These are phyloP conservation scores for Epicauta chinensis DNA, from an alignment of 1,140 invertebrate species.

Conservation along the genomic window DNA sequence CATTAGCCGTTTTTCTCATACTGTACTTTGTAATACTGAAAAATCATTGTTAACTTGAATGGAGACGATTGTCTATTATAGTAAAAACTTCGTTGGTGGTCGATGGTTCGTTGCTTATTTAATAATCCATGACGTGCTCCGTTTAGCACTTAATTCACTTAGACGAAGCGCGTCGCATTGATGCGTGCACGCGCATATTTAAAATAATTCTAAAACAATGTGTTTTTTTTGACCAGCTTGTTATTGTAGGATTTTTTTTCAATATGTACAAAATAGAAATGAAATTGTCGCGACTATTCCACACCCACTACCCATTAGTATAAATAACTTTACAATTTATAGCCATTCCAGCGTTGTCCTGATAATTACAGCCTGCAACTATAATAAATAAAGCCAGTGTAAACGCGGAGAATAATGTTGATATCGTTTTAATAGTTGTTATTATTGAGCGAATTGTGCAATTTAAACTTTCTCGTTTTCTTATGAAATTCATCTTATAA, in stretches of 20 bases:
- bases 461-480: conserved; percentile 1
- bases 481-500: conserved; percentile 12
- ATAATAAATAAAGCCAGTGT: conserved; percentile 13
- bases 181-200: not conserved
- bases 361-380: conserved; percentile 10
- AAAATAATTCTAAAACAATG: not conserved
- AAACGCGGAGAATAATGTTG: conserved; percentile 11
- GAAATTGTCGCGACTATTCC: not conserved
- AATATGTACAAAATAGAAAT: too few species aligned
- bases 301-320: conserved; percentile 2
- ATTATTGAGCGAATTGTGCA: conserved; percentile 11
- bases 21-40: not conserved
- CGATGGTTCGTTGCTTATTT: conserved; percentile 7
- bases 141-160: conserved; percentile 2
- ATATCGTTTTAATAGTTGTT: conserved; percentile 13
- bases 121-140: conserved; percentile 12
- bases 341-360: conserved; percentile 9
- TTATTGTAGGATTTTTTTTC: too few species aligned
- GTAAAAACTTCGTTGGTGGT: too few species aligned
- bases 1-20: not conserved
- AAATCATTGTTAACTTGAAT: conserved; percentile 1
- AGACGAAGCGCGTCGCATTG: not conserved
- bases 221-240: not conserved
- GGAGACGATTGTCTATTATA: not conserved
- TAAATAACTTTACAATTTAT: conserved; percentile 11